Evolutionary conservation across 1,140 invertebrate species (phyloP), one percentile per base, ranked within the genome.

Genomic region (Steinernema feltiae): DNA sequence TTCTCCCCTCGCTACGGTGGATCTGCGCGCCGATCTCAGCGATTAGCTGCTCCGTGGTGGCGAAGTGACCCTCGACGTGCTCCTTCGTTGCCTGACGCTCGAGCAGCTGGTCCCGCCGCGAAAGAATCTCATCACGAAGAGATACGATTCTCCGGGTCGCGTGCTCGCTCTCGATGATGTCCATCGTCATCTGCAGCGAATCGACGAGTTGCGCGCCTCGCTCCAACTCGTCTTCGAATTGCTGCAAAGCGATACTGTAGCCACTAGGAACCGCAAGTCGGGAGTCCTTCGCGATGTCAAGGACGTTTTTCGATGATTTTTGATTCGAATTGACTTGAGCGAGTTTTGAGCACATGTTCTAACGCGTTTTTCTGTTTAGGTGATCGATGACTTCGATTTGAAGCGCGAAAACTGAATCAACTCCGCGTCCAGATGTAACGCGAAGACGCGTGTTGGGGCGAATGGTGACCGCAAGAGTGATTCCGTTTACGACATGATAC

Each of bases 121-220:
- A 63, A 27, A 63, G 7, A n/a, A 63, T 63, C 53, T 63, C 53
- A 21, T 63, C 53, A 12, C 53, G 53, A 27, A 63, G 53, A 3
- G 53, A 15, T 3, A 3, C 24, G 53, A 63, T 63, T 3, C 53
- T 7, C 53, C 24, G 12, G 3, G 53, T 27, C 12, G 53, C 53
- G 53, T 63, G 53, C 53, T 63, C 53, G 53, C 24, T 63, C 24
- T 63, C 53, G 15, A 63, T 21, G 53, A 63, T 63, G 24, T 63
- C 53, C 53, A 63, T 63, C 53, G 53, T 63, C 53, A 63, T 63
- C 53, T 63, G 53, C 7, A 63, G 53, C 53, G 53, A 63, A 3
- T 63, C 53, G 53, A 63, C 53, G 24, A 63, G 53, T 27, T 63
- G 53, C 12, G 53, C 24, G 12, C 53, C 53, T 7, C 53, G 53